Evolutionary conservation across 2,797 vertebrate genomes (phyloP).

Genomic region (Falco peregrinus): DNA sequence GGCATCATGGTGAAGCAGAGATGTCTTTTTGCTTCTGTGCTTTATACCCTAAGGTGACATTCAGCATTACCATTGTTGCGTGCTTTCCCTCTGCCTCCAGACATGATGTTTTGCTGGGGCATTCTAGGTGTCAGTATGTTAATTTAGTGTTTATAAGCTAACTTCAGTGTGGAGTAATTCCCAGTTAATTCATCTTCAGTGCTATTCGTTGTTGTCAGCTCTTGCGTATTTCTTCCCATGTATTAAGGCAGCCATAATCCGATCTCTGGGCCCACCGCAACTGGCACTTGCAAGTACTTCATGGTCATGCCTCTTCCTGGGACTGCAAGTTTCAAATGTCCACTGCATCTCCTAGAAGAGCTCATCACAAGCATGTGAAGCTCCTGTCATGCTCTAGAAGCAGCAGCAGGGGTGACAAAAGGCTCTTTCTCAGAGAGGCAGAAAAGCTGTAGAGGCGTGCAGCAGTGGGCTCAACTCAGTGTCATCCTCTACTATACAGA

Average conservation of each 20-base stretch:
- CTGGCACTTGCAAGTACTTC: not conserved
- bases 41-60: not conserved
- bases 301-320: not conserved
- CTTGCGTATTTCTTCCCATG: not conserved
- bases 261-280: not conserved
- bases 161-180: not conserved
- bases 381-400: not conserved
- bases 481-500: not conserved
- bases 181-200: not conserved
- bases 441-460: not conserved
- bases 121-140: not conserved
- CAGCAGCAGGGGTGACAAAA: not conserved
- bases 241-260: not conserved
- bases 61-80: not conserved
- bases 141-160: not conserved
- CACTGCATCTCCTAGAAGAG: not conserved
- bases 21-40: not conserved
- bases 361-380: not conserved
- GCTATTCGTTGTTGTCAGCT: not conserved
- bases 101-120: not conserved
- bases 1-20: not conserved
- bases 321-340: not conserved
- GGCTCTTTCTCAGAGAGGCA: not conserved
- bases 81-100: not conserved
- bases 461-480: not conserved